phyloP scores from a whole-genome alignment of 2,113 vertebrate genomes.

The Grus americana region DNA sequence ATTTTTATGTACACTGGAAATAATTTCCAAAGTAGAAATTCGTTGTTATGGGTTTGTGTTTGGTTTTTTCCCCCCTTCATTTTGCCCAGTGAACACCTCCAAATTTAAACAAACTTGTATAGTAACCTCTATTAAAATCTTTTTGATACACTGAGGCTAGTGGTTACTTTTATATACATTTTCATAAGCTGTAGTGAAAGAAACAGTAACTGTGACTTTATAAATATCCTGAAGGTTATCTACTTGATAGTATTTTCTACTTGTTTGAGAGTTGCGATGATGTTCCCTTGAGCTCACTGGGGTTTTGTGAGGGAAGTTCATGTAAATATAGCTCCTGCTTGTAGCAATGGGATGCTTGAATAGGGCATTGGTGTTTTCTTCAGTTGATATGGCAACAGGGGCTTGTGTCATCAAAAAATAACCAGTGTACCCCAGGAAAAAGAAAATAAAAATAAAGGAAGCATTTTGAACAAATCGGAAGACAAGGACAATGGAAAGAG shows the following conservation, averaged over 20 bases:
- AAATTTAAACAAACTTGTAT: background rate
- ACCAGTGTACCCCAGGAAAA: rapidly evolving
- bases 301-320: background rate
- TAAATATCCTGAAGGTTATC: background rate
- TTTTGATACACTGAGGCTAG: background rate
- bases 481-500: background rate
- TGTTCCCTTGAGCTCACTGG: background rate
- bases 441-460: rapidly evolving
- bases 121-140: background rate
- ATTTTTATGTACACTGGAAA: background rate
- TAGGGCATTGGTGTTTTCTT: background rate
- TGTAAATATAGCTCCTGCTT: background rate
- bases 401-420: background rate
- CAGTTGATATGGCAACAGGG: background rate
- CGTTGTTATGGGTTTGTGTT: background rate
- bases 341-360: background rate
- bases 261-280: background rate
- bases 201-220: background rate
- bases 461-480: background rate
- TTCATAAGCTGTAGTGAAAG: background rate
- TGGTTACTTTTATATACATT: background rate
- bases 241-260: background rate
- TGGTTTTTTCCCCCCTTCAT: background rate
- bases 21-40: background rate
- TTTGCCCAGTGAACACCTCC: background rate